A percentile compares a stretch with the other conserved stretches of the same genome.
Evolutionary conservation across 92 coral and sea anemone genomes (phyloP).

Genomic region (Actinostola sp.): DNA sequence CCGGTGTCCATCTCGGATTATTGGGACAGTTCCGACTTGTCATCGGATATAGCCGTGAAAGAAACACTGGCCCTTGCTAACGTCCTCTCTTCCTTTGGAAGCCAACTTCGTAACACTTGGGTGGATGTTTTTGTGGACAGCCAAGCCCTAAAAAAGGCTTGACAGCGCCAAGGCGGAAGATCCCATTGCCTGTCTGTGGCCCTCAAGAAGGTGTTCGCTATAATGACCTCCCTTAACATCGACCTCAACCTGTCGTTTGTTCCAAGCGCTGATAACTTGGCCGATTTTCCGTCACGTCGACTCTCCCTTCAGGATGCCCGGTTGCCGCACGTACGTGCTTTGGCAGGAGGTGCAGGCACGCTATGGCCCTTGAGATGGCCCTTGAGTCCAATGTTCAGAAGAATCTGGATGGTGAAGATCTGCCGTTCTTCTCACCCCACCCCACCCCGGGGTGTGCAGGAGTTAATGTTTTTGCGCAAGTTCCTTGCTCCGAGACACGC

Average conservation of each 20-base stretch:
- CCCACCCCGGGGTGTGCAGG: slow-evolving; percentile 26
- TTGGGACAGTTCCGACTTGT: slow-evolving; percentile 17
- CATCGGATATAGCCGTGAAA: slow-evolving; percentile 33
- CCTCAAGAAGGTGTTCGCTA: slow-evolving; percentile 28
- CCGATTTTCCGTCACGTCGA: slow-evolving; percentile 42
- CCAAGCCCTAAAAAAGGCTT: slow-evolving; percentile 7
- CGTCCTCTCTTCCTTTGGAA: slow-evolving; percentile 23
- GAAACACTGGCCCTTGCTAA: slow-evolving; percentile 48
- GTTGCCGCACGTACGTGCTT: slow-evolving; percentile 19
- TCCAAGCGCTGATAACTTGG: slow-evolving; percentile 29
- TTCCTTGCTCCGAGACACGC: slow-evolving; percentile 1
- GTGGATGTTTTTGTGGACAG: slow-evolving; percentile 55
- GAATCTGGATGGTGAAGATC: not conserved
- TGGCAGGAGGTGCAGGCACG: too few relatives aligned
- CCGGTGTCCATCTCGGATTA: slow-evolving; percentile 27
- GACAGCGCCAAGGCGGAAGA: slow-evolving; percentile 24
- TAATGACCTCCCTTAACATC: slow-evolving; percentile 1
- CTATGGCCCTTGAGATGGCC: too few relatives aligned
- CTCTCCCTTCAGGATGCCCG: slow-evolving; percentile 43
- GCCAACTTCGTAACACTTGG: slow-evolving; percentile 30
- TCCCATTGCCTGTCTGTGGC: slow-evolving; percentile 27
- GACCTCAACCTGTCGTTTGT: slow-evolving; percentile 27
- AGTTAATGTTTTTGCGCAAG: too few relatives aligned
- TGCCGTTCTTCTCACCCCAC: slow-evolving; percentile 44
- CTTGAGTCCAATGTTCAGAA: slow-evolving; percentile 31